Percentiles rank a stretch among this genome's conserved stretches.
These are phyloP conservation scores for honey bee (Apis mellifera) DNA, from an alignment of 1,140 invertebrate genomes.

Conservation along the genomic window Amel_HAv3.1 CM009945.2:2959001-2959500, in stretches of 20 bases:
- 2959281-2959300: too few species aligned
- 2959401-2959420: too few species aligned
- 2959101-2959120: constrained; percentile 25
- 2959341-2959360: not conserved
- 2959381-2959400: too few species aligned
- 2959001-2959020: too few species aligned
- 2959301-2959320: not conserved
- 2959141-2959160: too few species aligned
- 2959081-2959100: constrained; percentile 19
- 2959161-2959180: not conserved
- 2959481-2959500: too few species aligned
- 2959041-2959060: constrained; percentile 3
- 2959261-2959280: not conserved
- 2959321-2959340: not conserved
- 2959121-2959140: constrained; percentile 12
- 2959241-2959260: not conserved
- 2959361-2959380: not conserved
- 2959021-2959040: not conserved
- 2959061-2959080: constrained; percentile 14
- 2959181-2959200: not conserved
- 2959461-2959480: too few species aligned
- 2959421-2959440: too few species aligned
- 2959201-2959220: constrained; percentile 71
- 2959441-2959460: too few species aligned
- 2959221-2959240: constrained; percentile 59